A percentile compares a stretch with the other conserved stretches of the same genome.
phyloP scores from a whole-genome alignment of 2,113 vertebrate species.

The Gracilinanus agilis region DNA sequence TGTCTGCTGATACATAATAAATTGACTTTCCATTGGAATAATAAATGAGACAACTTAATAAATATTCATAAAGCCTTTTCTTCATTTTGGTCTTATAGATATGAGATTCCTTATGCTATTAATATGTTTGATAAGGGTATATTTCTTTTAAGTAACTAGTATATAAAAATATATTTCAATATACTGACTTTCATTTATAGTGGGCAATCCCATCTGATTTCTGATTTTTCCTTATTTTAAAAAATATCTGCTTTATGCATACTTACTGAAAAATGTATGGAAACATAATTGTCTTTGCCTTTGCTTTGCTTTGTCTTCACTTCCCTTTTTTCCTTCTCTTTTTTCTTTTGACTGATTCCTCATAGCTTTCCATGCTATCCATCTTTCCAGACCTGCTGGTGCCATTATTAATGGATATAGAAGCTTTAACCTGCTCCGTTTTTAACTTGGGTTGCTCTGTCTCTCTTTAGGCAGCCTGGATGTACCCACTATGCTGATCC shows the following conservation, averaged over 20 bases:
- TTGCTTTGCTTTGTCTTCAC: not conserved
- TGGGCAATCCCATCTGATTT: not conserved
- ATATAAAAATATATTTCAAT: not conserved
- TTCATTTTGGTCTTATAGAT: not conserved
- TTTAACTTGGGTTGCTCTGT: not conserved
- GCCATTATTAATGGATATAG: not conserved
- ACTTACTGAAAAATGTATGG: constrained; percentile 8
- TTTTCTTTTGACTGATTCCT: not conserved
- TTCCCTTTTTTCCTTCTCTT: not conserved
- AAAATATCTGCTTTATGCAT: not conserved
- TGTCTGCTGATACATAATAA: not conserved
- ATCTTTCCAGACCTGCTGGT: not conserved
- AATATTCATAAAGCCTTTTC: not conserved
- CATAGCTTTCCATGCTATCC: not conserved
- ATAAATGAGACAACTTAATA: not conserved
- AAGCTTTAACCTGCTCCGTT: not conserved
- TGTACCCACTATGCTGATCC: not conserved
- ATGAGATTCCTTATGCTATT: not conserved
- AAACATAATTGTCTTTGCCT: not conserved
- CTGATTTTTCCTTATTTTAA: not conserved
- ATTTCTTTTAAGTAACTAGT: not conserved
- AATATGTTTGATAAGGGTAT: not conserved
- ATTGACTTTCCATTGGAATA: constrained; percentile 34
- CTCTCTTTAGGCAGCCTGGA: not conserved
- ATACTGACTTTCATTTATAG: not conserved